Conservation (phyloP, 2,113 vertebrate species). For the Oncorhynchus gorbuscha region DNA sequence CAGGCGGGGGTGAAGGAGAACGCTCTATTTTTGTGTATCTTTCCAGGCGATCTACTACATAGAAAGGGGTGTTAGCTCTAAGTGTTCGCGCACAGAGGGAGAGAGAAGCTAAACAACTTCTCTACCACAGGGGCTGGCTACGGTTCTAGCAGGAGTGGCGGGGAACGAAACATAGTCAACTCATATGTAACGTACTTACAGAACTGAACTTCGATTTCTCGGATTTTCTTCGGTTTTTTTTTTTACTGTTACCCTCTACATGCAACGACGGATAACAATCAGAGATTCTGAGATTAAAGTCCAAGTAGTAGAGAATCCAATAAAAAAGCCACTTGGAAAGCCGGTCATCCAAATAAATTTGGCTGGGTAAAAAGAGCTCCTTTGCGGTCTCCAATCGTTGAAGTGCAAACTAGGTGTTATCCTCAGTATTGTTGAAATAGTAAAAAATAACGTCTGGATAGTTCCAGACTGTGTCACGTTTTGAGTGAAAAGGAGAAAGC, state of each 20-base stretch:
- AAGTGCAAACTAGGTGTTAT: background rate
- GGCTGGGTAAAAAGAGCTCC: background rate
- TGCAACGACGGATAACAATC: background rate
- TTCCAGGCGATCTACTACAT: conserved; percentile 63
- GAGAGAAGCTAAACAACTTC: conserved; percentile 30
- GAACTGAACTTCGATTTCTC: conserved; percentile 36
- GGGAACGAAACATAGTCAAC: conserved; percentile 29
- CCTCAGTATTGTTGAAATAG: conserved; percentile 5
- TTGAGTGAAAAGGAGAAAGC: background rate
- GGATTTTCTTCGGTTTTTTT: conserved; percentile 25
- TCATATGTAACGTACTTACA: conserved; percentile 53
- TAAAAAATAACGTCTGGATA: background rate
- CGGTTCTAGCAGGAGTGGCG: conserved; percentile 28
- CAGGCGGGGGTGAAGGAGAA: conserved; percentile 45
- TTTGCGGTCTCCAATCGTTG: background rate
- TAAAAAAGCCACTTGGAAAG: background rate
- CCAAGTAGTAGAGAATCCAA: conserved; percentile 13
- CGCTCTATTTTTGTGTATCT: conserved; percentile 38
- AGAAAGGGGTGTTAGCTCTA: background rate
- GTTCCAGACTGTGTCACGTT: background rate
- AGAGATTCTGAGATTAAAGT: background rate
- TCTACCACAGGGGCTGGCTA: conserved; percentile 42
- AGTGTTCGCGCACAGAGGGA: conserved; percentile 9
- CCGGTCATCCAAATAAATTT: background rate
- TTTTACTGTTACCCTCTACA: conserved; percentile 17